Base-by-base conservation (phyloP, 2,113 vertebrate species). In the Physeter macrocephalus region DNA sequence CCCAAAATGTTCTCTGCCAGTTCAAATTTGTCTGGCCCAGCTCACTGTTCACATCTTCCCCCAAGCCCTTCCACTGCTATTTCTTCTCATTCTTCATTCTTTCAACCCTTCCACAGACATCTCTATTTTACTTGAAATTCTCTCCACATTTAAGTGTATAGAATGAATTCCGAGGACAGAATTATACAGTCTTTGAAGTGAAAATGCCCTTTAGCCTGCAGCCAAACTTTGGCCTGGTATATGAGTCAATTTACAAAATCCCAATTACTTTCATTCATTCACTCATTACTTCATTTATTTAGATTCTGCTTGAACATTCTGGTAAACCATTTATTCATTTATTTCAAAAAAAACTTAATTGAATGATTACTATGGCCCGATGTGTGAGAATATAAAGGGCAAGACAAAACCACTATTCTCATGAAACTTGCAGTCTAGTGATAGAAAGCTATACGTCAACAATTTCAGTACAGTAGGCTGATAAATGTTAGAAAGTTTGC, bases 401-500 rank as follows among this genome's bases (percentile, higher is more conserved):
- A 61, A 59, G 34, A 64, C 6, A 61, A 83, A 93, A 31, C 20
- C 9, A 14, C 23, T 41, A 3, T 74, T 9, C 52, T 72, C 36
- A 34, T 10, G 71, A 69, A 69, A 90, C 46, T 14, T 1, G 2
- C 23, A 15, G 1, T 34, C 43, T 6, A 6, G 14, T 11, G 36
- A 27, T 0, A 9, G 31, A 41, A 13, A 77, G 14, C 3, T 0
- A 1, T 0, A 14, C 14, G 20, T 14, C 12, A 11, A 9, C 27
- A 1, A 3, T 6, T 0, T 31, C 6, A 13, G 43, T 1, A 13
- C 18, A 4, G 3, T 0, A 6, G 36, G 41, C 8, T 11, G 12
- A 41, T 5, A 25, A 0, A 6, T 0, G 0, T 9, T 0, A 27
- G 10, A 31, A n/a, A 31, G 25, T 43, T 3, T 4, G 5, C 6